Percentiles rank a stretch among this genome's conserved stretches.
phyloP scores from a whole-genome alignment of 2,113 vertebrate species.

The Phalacrocorax aristotelis region DNA sequence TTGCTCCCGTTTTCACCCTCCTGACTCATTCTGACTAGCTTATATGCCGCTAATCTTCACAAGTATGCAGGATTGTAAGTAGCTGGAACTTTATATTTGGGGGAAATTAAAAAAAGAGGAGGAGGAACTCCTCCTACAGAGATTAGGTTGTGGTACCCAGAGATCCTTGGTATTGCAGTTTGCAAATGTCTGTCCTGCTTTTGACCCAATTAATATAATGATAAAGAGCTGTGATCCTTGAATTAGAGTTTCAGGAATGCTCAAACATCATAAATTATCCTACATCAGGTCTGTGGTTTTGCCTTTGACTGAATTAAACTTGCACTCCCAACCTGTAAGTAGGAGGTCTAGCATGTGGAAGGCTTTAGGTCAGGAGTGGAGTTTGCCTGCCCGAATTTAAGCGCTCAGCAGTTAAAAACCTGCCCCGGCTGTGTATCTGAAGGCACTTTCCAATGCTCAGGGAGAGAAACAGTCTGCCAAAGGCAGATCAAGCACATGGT shows the following conservation, averaged over 20 bases:
- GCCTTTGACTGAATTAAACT: not conserved
- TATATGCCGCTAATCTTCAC: accelerated
- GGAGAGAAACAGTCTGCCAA: not conserved
- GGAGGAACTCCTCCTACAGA: not conserved
- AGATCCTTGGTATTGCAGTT: not conserved
- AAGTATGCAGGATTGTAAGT: not conserved
- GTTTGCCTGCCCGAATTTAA: not conserved
- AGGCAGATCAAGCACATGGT: not conserved
- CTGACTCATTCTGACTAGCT: not conserved
- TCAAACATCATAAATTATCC: not conserved
- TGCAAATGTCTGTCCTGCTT: not conserved
- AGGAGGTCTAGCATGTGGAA: not conserved
- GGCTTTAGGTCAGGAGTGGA: not conserved
- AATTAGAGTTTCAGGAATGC: not conserved
- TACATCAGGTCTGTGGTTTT: not conserved
- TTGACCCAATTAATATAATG: not conserved
- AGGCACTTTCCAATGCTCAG: not conserved
- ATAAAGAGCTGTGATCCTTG: not conserved
- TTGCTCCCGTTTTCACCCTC: not conserved
- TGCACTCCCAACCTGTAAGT: not conserved
- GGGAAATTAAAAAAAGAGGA: not conserved
- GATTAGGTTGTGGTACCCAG: not conserved
- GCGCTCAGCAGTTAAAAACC: not conserved
- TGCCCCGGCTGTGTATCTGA: not conserved
- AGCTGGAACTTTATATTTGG: not conserved